A percentile compares a stretch with the other conserved stretches of the same genome.
Conservation (phyloP, 2,888 invertebrate species). For the Ichneumoninae sp. region DNA sequence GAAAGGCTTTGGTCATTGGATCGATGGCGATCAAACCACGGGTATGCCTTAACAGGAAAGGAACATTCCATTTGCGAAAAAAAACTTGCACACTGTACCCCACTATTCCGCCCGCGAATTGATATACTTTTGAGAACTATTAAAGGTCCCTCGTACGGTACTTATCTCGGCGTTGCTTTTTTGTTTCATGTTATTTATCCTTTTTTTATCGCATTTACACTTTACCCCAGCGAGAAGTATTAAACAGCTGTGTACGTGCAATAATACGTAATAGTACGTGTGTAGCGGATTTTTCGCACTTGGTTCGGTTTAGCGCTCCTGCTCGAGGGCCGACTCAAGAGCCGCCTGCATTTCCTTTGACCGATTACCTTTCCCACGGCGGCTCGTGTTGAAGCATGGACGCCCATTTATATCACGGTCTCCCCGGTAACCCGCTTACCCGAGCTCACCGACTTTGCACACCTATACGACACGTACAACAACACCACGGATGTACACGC, state of each 20-base stretch:
- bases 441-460: slow-evolving; percentile 37
- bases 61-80: not conserved
- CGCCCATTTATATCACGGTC: slow-evolving; percentile 77
- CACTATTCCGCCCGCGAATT: not conserved
- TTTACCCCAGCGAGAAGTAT: not conserved
- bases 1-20: not conserved
- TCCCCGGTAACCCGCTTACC: slow-evolving; percentile 45
- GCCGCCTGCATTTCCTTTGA: slow-evolving; percentile 78
- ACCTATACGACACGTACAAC: slow-evolving; percentile 10
- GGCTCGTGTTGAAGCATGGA: slow-evolving; percentile 70
- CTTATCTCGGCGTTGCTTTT: not conserved
- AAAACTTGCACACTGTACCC: too few relatives aligned
- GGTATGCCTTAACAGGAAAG: not conserved
- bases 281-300: slow-evolving; percentile 47
- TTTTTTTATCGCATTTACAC: slow-evolving; percentile 11
- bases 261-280: slow-evolving; percentile 20
- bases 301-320: slow-evolving; percentile 46
- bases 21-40: not conserved
- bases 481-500: slow-evolving; percentile 18
- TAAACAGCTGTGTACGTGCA: slow-evolving; percentile 5
- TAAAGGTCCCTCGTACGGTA: slow-evolving; percentile 5
- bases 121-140: slow-evolving; percentile 10
- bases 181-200: not conserved
- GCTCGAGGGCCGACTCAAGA: slow-evolving; percentile 39
- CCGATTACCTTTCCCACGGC: slow-evolving; percentile 82